Conservation (phyloP, 2,888 invertebrate genomes). For the Gari tellinella region DNA sequence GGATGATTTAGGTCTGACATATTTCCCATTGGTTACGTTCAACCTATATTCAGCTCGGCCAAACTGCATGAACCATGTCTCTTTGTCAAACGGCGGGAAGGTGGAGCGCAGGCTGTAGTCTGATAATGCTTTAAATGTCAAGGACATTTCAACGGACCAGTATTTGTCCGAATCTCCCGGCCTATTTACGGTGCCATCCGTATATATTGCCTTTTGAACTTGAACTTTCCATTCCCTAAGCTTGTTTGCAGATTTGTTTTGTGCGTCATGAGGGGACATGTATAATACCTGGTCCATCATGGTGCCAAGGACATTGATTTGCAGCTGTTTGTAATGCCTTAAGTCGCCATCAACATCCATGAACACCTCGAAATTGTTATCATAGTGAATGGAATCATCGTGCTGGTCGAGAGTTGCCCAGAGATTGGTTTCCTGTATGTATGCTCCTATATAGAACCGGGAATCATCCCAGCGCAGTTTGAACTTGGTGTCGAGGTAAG, state of each 20-base stretch:
- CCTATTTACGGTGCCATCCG: slow-evolving; percentile 61
- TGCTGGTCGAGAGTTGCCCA: slow-evolving; percentile 21
- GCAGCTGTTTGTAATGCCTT: slow-evolving; percentile 61
- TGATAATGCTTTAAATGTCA: slow-evolving; percentile 62
- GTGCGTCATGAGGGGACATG: slow-evolving; percentile 33
- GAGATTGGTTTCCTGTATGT: slow-evolving; percentile 35
- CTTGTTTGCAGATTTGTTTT: neutral
- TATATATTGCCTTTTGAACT: slow-evolving; percentile 48
- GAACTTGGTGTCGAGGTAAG: slow-evolving; percentile 34
- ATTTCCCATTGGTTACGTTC: slow-evolving; percentile 2
- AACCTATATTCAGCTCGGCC: slow-evolving; percentile 19
- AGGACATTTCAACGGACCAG: slow-evolving; percentile 71
- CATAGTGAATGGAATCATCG: slow-evolving; percentile 8
- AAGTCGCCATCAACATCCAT: slow-evolving; percentile 36
- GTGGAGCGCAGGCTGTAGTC: slow-evolving; percentile 5
- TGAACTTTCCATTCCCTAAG: slow-evolving; percentile 58
- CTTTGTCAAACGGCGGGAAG: slow-evolving; percentile 3
- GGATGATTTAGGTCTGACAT: neutral
- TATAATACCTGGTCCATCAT: slow-evolving; percentile 58
- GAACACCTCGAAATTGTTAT: slow-evolving; percentile 16
- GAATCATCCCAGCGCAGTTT: slow-evolving; percentile 47
- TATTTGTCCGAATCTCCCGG: slow-evolving; percentile 52
- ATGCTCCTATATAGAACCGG: slow-evolving; percentile 38
- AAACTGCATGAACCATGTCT: slow-evolving; percentile 35
- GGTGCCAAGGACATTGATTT: slow-evolving; percentile 58